Percentiles rank a stretch among this genome's conserved stretches.
These are phyloP conservation scores for Ectropis grisescens DNA, from an alignment of 1,140 invertebrate species.

Conservation along the genomic window DNA sequence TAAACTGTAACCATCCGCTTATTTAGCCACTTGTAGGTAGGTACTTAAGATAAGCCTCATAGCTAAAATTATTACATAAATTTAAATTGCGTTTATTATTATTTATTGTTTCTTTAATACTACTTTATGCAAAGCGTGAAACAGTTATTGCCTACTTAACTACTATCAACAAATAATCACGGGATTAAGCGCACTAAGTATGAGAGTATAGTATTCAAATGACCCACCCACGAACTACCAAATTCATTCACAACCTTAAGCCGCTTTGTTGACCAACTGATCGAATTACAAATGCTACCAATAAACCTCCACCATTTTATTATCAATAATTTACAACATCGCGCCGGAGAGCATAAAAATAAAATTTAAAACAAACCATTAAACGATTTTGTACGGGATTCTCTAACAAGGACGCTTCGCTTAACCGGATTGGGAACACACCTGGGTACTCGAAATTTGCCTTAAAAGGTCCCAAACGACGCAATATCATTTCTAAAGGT, in stretches of 20 bases:
- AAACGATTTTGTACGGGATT: slow-evolving; percentile 66
- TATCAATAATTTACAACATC: slow-evolving; percentile 51
- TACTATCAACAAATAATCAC: slow-evolving; percentile 13
- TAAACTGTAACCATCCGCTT: no score
- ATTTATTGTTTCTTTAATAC: no score
- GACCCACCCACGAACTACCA: slow-evolving; percentile 19
- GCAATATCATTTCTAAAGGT: no score
- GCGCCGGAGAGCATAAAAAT: slow-evolving; percentile 53
- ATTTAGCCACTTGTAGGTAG: no score
- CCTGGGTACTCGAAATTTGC: slow-evolving; percentile 66
- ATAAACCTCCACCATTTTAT: slow-evolving; percentile 37
- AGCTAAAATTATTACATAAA: no score
- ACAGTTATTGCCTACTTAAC: no score
- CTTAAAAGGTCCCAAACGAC: slow-evolving; percentile 65
- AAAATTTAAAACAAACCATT: slow-evolving; percentile 70
- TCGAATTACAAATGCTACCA: slow-evolving; percentile 30
- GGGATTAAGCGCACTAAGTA: slow-evolving; percentile 7
- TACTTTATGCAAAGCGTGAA: no score
- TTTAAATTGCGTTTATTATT: no score
- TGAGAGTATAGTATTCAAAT: slow-evolving; percentile 14
- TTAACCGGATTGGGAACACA: slow-evolving; percentile 68
- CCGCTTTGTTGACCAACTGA: slow-evolving; percentile 15
- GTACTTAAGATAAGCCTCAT: no score
- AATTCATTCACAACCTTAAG: slow-evolving; percentile 9
- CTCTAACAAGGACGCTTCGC: slow-evolving; percentile 66